phyloP scores from a whole-genome alignment of 2,797 vertebrate genomes.

The Naso thynnoides region DNA sequence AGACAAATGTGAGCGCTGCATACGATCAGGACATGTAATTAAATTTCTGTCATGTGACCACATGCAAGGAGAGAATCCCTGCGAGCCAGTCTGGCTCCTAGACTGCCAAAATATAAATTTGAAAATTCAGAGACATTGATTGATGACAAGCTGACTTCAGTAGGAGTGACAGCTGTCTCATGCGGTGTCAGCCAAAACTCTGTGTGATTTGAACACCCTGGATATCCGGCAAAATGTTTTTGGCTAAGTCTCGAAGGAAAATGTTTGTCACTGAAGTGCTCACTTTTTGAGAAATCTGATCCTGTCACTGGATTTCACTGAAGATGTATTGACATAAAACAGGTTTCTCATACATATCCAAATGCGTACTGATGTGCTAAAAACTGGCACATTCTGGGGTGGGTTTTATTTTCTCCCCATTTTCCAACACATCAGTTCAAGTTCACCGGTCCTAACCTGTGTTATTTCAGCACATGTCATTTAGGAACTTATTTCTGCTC shows the following conservation, averaged over 20 bases:
- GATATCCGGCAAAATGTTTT: conserved; percentile 1
- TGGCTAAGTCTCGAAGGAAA: not conserved
- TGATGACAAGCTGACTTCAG: conserved; percentile 27
- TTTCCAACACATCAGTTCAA: conserved; percentile 16
- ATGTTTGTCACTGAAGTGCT: not conserved
- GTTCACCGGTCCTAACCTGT: not conserved
- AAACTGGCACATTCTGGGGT: not conserved
- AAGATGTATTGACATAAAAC: conserved; percentile 36
- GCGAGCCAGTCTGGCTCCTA: conserved; percentile 9
- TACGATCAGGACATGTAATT: not conserved
- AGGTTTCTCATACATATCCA: not conserved
- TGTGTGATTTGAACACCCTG: not conserved
- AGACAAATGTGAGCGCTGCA: conserved; percentile 3
- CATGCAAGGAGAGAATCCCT: not conserved
- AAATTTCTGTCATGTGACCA: conserved; percentile 6
- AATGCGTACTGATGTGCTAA: conserved; percentile 7
- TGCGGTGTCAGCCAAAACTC: not conserved
- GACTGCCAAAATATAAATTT: conserved; percentile 8
- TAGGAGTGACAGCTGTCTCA: conserved; percentile 22
- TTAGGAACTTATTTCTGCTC: conserved; percentile 33
- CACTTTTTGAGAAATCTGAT: conserved; percentile 23
- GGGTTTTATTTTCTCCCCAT: not conserved
- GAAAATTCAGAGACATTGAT: conserved; percentile 4
- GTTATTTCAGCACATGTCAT: conserved; percentile 38
- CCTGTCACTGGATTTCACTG: conserved; percentile 19